These are phyloP conservation scores for Erythrocebus patas DNA, from an alignment of 2,113 vertebrate species.

Conservation along the genomic window DNA sequence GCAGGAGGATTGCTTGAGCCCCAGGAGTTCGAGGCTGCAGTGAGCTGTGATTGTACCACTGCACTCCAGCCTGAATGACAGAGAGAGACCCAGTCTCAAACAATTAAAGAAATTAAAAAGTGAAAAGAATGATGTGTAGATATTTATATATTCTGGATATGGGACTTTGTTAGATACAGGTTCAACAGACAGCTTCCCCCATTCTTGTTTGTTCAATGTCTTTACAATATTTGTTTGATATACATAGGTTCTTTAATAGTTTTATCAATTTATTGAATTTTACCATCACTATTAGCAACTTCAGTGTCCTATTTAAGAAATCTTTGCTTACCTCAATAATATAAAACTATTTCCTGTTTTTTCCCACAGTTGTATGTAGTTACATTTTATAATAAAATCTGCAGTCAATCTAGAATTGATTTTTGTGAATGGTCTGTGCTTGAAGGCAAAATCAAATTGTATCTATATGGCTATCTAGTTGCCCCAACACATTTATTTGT, in stretches of 20 bases:
- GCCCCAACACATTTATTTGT: not conserved
- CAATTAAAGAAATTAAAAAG: no score
- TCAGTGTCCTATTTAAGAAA: not conserved
- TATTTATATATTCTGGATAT: not conserved
- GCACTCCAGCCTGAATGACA: no score
- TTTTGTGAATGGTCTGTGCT: not conserved
- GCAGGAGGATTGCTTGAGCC: no score
- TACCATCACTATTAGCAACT: not conserved
- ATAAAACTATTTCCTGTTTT: not conserved
- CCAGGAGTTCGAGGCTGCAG: no score
- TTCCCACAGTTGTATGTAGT: not conserved
- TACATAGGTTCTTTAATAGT: not conserved
- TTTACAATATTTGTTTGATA: not conserved
- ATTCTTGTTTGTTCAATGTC: not conserved
- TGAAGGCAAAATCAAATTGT: not conserved
- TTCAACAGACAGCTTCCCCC: not conserved
- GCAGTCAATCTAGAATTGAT: not conserved
- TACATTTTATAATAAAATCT: not conserved
- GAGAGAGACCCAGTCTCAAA: no score
- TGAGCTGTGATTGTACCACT: no score
- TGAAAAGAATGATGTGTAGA: not conserved
- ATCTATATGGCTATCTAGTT: not conserved
- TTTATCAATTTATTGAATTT: not conserved
- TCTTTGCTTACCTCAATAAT: not conserved
- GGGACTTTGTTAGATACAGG: not conserved